These are phyloP conservation scores for Hyperopisus bebe DNA, from an alignment of 2,113 vertebrate genomes.

Conservation along the genomic window DNA sequence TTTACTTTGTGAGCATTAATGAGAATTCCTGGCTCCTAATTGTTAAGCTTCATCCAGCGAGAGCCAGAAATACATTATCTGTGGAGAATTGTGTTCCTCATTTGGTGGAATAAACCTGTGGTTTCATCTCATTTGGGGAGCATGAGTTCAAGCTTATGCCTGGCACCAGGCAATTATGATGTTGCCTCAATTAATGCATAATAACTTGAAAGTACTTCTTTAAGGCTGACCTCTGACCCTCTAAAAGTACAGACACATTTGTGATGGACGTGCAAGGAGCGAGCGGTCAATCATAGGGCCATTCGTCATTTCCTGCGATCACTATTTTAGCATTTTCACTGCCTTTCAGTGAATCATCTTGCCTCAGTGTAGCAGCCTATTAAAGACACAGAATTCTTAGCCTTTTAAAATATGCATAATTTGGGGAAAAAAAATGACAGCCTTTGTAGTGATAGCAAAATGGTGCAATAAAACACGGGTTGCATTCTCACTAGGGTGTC, in stretches of 20 bases:
- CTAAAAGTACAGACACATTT: not conserved
- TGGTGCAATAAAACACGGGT: not conserved
- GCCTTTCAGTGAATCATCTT: slow-evolving; percentile 3
- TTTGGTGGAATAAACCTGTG: not conserved
- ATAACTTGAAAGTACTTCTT: not conserved
- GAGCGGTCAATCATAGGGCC: not conserved
- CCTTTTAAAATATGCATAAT: not conserved
- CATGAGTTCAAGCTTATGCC: not conserved
- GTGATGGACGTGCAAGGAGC: not conserved
- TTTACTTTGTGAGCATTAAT: not conserved
- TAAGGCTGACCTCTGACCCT: not conserved
- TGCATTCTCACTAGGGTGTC: not conserved
- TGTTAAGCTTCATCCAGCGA: not conserved
- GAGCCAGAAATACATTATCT: not conserved
- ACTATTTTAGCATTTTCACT: not conserved
- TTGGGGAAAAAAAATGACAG: not conserved
- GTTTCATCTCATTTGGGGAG: not conserved
- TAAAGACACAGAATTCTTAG: not conserved
- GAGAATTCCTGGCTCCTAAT: not conserved
- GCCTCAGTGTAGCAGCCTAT: not conserved
- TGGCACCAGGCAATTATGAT: not conserved
- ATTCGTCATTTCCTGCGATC: not conserved
- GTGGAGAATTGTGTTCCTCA: not conserved
- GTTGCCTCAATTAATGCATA: not conserved
- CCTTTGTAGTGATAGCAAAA: not conserved